A percentile compares a stretch with the other conserved stretches of the same genome.
Evolutionary conservation across 2,888 invertebrate genomes (phyloP).

Genomic region (Onchidella celtica): DNA sequence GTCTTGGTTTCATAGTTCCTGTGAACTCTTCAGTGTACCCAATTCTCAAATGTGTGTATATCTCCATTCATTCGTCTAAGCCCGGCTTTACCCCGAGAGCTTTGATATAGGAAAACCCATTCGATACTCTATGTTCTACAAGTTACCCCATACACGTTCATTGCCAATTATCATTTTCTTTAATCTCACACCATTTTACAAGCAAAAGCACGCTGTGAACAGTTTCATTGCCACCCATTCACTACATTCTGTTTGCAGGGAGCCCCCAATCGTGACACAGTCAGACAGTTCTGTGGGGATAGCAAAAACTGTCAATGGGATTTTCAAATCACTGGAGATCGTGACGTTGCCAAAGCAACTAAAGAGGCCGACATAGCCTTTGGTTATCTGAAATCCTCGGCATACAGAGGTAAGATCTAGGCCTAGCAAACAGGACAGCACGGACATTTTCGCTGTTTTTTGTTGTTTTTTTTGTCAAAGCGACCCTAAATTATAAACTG

Average conservation of each 20-base stretch:
- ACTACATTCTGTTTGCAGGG: not conserved
- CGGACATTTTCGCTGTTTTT: not conserved
- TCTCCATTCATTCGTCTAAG: too few species aligned
- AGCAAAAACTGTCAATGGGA: constrained; percentile 38
- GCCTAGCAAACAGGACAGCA: not conserved
- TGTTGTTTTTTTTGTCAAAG: too few species aligned
- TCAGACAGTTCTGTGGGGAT: constrained; percentile 3
- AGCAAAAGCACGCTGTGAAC: not conserved
- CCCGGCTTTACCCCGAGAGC: too few species aligned
- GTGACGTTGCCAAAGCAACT: constrained; percentile 27
- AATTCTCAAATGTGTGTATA: too few species aligned
- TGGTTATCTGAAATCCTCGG: not conserved
- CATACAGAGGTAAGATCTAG: constrained; percentile 23
- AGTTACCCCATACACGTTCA: too few species aligned
- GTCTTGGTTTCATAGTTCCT: too few species aligned
- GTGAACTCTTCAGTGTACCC: too few species aligned
- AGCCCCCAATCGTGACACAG: not conserved
- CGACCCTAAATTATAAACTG: too few species aligned
- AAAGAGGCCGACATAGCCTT: constrained; percentile 18
- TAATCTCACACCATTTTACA: too few species aligned
- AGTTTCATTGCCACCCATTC: not conserved
- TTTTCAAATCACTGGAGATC: constrained; percentile 41
- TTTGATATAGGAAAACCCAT: too few species aligned
- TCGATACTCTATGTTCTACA: too few species aligned
- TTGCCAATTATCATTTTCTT: too few species aligned